These are phyloP conservation scores for Agrochola macilenta DNA, from an alignment of 2,888 invertebrate genomes.

Conservation along the genomic window DNA sequence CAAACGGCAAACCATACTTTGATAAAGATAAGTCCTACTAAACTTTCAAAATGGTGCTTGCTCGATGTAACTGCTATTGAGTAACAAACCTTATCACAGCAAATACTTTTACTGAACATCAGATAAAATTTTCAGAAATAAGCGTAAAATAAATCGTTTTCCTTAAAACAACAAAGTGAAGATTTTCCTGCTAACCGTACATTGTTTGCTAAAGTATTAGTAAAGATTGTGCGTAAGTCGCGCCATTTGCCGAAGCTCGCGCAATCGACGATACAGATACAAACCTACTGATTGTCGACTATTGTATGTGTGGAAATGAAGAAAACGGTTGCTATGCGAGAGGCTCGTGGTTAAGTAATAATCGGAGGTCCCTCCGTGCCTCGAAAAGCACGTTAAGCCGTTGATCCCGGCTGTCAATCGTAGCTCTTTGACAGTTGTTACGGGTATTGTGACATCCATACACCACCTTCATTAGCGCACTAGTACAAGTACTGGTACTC, in stretches of 20 bases:
- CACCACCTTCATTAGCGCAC: too few species aligned
- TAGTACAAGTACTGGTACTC: too few species aligned
- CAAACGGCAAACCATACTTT: background rate
- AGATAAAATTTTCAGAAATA: too few species aligned
- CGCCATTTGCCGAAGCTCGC: constrained; percentile 78
- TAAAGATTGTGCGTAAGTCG: constrained; percentile 83
- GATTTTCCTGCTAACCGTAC: constrained; percentile 71
- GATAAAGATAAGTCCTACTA: background rate
- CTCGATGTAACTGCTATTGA: background rate
- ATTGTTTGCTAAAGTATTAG: constrained; percentile 81
- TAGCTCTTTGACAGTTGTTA: background rate
- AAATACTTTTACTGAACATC: too few species aligned
- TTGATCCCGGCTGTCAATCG: background rate
- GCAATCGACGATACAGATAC: constrained; percentile 68
- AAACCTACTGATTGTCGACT: constrained; percentile 39
- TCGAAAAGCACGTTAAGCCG: background rate
- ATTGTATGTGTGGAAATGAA: constrained; percentile 19
- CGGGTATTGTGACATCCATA: too few species aligned
- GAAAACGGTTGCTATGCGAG: constrained; percentile 6
- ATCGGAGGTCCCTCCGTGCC: background rate
- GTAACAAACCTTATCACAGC: too few species aligned
- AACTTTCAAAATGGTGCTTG: background rate
- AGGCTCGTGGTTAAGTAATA: background rate
- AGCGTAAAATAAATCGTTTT: background rate
- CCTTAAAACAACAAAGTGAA: background rate